Evolutionary conservation across 1,140 invertebrate genomes (phyloP), one percentile per base, ranked within the genome.

Genomic region (Solen grandis): DNA sequence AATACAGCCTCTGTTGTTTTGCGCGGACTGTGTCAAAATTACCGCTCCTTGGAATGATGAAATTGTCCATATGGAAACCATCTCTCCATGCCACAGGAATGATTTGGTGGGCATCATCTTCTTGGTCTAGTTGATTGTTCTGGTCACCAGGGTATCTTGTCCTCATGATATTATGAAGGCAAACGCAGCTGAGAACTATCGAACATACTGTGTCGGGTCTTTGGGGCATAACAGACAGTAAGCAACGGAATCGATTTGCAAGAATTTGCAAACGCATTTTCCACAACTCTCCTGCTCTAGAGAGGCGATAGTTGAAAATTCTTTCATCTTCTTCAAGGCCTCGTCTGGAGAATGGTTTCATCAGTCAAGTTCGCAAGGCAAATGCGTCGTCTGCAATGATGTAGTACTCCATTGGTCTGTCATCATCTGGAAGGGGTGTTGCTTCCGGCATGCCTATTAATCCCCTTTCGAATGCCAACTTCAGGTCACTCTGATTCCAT

Each of bases 281-380:
- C 91, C 8, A 88, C 85, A 13, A 88, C 84, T 62, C 88, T 74
- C 50, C 91, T 38, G 8, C 88, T 63, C 88, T 81, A 16, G 85
- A 89, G 25, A 93, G 82, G 63, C 92, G 79, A 79, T 93, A 93
- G 84, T 94, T 94, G 83, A 91, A 93, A 79, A 93, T 72, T 38
- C 83, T 80, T 62, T 86, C 69, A n/a, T 84, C 85, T 33, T 73
- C 29, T 1, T 84, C 85, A 83, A 73, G 66, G 81, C 10, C 86
- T 83, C 73, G 89, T 82, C 10, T 87, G 85, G 19, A 89, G 88
- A 52, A 91, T 81, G 41, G 85, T 35, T 85, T 82, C 83, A 87
- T 81, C 0, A 90, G 16, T 27, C 82, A 55, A 33, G 50, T 68
- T 36, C 46, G 68, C 22, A 89, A 27, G 19, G 76, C 63, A 80